Evolutionary conservation across 1,140 invertebrate genomes (phyloP).

Genomic region (Tachypleus tridentatus): DNA sequence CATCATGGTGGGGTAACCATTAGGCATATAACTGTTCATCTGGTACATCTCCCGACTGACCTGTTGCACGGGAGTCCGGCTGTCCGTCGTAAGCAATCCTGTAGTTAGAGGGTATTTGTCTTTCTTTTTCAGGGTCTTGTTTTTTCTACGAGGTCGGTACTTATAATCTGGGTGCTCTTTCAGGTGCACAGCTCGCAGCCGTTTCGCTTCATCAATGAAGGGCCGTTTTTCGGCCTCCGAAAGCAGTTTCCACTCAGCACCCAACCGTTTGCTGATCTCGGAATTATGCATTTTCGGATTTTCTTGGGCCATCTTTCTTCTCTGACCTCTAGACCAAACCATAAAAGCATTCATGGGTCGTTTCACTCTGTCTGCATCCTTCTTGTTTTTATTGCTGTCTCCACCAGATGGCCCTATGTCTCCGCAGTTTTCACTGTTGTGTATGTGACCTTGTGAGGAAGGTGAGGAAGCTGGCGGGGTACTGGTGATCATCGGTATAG

Average conservation of each 20-base stretch:
- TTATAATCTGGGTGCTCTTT: constrained; percentile 99
- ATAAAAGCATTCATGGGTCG: constrained; percentile 99
- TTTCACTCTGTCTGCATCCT: constrained; percentile 69
- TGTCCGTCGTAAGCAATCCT: constrained; percentile 34
- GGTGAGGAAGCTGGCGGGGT: constrained; percentile 3
- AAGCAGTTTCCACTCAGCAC: constrained; percentile 98
- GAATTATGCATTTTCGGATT: constrained; percentile 99
- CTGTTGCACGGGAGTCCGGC: constrained; percentile 34
- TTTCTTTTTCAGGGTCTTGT: constrained; percentile 88
- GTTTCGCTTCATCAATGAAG: constrained; percentile 98
- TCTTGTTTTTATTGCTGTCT: constrained; percentile 18
- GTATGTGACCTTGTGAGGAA: background rate
- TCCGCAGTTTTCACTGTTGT: background rate
- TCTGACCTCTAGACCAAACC: constrained; percentile 97
- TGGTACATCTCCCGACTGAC: constrained; percentile 51
- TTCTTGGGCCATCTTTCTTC: constrained; percentile 98
- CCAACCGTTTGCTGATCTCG: constrained; percentile 93
- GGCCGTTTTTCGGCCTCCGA: constrained; percentile 91
- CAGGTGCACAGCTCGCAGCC: constrained; percentile 96
- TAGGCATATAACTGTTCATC: constrained; percentile 95
- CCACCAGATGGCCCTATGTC: background rate
- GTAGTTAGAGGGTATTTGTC: constrained; percentile 81
- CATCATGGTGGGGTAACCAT: constrained; percentile 68
- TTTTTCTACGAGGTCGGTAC: constrained; percentile 64
- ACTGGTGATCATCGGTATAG: constrained; percentile 1